phyloP scores from a whole-genome alignment of 2,888 invertebrate species.

The Anorthoa munda region DNA sequence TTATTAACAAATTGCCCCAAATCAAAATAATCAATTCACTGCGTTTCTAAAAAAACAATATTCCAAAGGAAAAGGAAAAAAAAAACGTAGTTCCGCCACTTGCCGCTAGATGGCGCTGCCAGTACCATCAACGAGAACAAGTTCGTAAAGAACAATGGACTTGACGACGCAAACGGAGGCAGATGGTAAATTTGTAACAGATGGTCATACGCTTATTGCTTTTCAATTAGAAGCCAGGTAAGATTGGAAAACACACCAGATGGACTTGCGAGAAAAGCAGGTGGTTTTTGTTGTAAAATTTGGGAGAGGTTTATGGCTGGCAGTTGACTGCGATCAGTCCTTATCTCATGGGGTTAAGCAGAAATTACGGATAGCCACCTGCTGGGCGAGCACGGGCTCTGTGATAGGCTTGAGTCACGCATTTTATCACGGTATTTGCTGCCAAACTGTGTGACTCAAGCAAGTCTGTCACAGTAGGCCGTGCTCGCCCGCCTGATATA shows the following conservation, averaged over 20 bases:
- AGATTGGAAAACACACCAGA: constrained; percentile 11
- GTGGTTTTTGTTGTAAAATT: background rate
- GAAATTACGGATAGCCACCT: too few species aligned
- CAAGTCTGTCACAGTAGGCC: too few species aligned
- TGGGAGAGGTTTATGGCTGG: too few species aligned
- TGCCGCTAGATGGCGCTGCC: constrained; percentile 56
- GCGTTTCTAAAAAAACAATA: too few species aligned
- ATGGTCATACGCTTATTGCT: constrained; percentile 10
- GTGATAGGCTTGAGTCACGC: too few species aligned
- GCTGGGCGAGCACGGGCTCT: too few species aligned
- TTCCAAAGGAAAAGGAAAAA: background rate
- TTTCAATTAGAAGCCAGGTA: constrained; percentile 51
- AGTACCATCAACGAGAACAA: background rate
- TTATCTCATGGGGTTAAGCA: too few species aligned
- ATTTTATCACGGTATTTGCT: too few species aligned
- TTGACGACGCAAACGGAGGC: constrained; percentile 13
- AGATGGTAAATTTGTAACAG: constrained; percentile 44
- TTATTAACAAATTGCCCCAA: too few species aligned
- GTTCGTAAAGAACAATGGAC: constrained; percentile 14
- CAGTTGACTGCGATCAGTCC: background rate
- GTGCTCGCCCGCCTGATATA: too few species aligned
- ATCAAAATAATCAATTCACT: too few species aligned
- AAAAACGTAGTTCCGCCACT: constrained; percentile 18
- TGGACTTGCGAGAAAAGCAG: constrained; percentile 39
- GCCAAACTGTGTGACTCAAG: too few species aligned